phyloP scores from a whole-genome alignment of 2,888 invertebrate species.

The Homarus gammarus region DNA sequence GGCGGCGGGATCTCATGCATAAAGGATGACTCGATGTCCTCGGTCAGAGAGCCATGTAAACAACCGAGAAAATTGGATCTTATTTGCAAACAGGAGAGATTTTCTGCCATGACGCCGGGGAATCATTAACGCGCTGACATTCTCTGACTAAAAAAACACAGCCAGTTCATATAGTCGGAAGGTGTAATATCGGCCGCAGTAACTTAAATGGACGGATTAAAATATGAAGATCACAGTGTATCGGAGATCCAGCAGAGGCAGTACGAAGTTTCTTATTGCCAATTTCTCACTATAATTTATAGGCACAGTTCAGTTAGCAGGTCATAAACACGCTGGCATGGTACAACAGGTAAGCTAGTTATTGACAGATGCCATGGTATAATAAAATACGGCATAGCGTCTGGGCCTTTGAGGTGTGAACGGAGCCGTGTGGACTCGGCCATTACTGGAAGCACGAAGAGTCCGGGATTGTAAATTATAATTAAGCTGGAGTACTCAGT shows the following conservation, averaged over 20 bases:
- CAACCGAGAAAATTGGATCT: neutral
- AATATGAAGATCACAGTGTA: neutral
- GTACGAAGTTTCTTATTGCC: neutral
- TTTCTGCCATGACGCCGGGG: neutral
- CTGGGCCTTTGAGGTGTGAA: neutral
- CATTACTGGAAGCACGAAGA: too few species aligned
- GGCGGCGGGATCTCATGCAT: too few species aligned
- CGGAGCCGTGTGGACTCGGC: too few species aligned
- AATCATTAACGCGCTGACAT: too few species aligned
- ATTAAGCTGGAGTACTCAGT: neutral
- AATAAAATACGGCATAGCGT: neutral
- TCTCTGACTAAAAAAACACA: too few species aligned
- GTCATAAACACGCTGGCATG: neutral
- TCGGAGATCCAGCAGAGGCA: neutral
- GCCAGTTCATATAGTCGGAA: too few species aligned
- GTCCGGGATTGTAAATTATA: neutral
- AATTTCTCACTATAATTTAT: neutral
- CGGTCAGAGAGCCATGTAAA: neutral
- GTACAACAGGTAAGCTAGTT: neutral
- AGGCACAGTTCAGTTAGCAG: neutral
- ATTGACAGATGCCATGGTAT: neutral
- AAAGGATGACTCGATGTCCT: too few species aligned
- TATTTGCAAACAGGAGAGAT: neutral
- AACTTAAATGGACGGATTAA: too few species aligned
- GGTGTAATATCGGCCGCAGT: too few species aligned